These are phyloP conservation scores for Diachasma alloeum DNA, from an alignment of 1,140 invertebrate species.

Conservation along the genomic window DNA sequence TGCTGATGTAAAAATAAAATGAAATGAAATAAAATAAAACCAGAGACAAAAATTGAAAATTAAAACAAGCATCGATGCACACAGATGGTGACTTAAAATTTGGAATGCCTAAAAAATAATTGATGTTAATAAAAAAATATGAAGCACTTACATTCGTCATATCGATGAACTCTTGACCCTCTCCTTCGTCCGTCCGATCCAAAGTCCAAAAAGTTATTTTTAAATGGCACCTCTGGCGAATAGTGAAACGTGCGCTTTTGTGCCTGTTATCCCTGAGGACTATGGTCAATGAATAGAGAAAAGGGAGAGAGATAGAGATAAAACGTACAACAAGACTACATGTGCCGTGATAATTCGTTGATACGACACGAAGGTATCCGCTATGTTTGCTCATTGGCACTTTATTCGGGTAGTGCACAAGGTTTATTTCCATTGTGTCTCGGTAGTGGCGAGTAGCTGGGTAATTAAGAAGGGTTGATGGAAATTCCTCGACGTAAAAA, in stretches of 20 bases:
- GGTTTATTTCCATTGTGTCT: not conserved
- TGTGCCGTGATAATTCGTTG: slow-evolving; percentile 29
- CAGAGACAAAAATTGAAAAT: not conserved
- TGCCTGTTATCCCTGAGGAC: not conserved
- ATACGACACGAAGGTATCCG: slow-evolving; percentile 23
- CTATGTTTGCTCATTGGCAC: slow-evolving; percentile 30
- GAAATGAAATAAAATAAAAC: not conserved
- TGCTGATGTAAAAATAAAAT: not conserved
- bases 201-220: not conserved
- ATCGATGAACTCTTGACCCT: not conserved
- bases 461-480: not conserved
- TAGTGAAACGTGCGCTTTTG: not conserved
- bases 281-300: not conserved
- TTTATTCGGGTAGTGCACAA: not conserved
- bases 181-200: not conserved
- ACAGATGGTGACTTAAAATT: too few relatives aligned
- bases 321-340: not conserved
- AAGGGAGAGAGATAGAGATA: not conserved
- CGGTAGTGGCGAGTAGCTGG: not conserved
- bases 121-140: not conserved
- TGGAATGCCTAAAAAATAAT: too few relatives aligned
- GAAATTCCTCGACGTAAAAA: not conserved
- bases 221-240: not conserved
- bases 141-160: not conserved
- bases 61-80: not conserved